Evolutionary conservation across 2,888 invertebrate species (phyloP), one percentile per base, ranked within the genome.

Genomic region (Hemithea aestivaria): DNA sequence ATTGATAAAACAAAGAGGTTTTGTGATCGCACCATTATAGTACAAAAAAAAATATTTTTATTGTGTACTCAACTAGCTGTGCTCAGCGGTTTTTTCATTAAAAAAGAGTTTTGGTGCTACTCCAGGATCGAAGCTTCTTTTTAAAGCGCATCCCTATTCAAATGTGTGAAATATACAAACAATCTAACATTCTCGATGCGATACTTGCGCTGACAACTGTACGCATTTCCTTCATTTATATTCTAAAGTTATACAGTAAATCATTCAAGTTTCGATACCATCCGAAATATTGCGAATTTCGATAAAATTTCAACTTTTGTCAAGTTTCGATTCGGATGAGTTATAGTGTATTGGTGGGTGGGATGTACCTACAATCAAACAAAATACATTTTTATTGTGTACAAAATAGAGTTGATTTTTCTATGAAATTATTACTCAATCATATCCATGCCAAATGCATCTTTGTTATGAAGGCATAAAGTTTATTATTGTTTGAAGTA

Each of bases 221-320:
- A 59, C 49, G 39, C 42, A 37, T 25, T 12, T 20, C 33, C 32
- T 45, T 56, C 53, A 58, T 59, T 63, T 58, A 59, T 56, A 62
- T 58, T 62, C 63, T 42, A 41, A 71, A 73, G 54, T 72, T 70
- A 40, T 40, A 51, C 66, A 59, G 58, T 76, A 76, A 69, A 75
- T 76, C 72, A 74, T 63, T 62, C 62, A 61, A 61, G 55, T 66
- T 60, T 47, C 59, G 63, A 66, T 67, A 63, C 61, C 62, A 56
- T 35, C 55, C 60, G 58, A 65, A 70, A 73, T 72, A 72, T 73
- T 73, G 66, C 64, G 62, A 61, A 58, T 73, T 66, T 59, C 70
- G 72, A 67, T 73, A 75, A 73, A 76, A 71, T 73, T 71, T 66
- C 60, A 71, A 74, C 65, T 76, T 73, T 71, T 73, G 68, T 66